Evolutionary conservation across 2,888 invertebrate genomes (phyloP).

Genomic region (Epinotia nisella): DNA sequence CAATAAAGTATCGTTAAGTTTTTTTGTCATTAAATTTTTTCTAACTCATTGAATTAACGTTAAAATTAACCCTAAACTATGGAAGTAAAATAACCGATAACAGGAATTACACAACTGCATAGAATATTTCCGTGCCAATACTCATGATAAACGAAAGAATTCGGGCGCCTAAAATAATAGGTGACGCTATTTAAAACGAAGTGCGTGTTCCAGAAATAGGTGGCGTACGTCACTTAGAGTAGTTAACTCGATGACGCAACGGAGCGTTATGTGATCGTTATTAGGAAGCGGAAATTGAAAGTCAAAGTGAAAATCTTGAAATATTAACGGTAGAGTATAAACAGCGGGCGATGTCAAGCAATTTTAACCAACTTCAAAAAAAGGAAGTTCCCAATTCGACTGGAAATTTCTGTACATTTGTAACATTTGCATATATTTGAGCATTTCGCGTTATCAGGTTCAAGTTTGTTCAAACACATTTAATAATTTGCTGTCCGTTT

Average conservation of each 20-base stretch:
- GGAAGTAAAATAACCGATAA: conserved; percentile 13
- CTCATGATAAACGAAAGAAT: conserved; percentile 62
- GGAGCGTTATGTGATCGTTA: conserved; percentile 27
- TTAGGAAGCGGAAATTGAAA: conserved; percentile 15
- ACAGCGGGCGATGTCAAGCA: no score
- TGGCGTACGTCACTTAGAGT: conserved; percentile 68
- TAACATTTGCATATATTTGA: no score
- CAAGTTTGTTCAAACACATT: no score
- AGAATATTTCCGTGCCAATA: conserved; percentile 55
- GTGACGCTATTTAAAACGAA: conserved; percentile 72
- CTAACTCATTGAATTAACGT: neutral
- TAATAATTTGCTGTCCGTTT: no score
- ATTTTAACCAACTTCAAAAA: no score
- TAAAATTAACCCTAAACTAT: neutral
- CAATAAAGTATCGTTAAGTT: neutral
- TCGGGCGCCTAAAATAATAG: conserved; percentile 75
- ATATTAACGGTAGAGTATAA: neutral
- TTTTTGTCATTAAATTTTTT: no score
- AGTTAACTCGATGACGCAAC: conserved; percentile 59
- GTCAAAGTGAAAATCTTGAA: neutral
- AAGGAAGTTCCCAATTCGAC: no score
- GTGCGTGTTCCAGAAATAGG: conserved; percentile 74
- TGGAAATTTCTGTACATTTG: no score
- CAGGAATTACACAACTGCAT: conserved; percentile 28
- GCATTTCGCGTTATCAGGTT: no score